Percentiles rank a stretch among this genome's conserved stretches.
These are phyloP conservation scores for Agrochola circellaris DNA, from an alignment of 2,888 invertebrate genomes.

Conservation along the genomic window DNA sequence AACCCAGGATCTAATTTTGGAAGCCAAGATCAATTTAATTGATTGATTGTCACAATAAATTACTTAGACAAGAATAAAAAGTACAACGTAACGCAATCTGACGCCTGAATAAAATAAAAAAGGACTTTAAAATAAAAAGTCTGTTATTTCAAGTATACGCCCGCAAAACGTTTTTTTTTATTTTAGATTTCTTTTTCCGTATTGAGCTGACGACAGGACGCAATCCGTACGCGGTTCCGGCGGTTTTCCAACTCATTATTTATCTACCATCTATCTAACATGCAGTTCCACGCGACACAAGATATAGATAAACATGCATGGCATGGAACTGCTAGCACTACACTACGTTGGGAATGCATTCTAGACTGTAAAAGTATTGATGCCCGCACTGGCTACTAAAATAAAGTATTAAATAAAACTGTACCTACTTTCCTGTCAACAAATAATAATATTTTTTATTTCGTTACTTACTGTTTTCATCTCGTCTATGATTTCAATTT, in stretches of 20 bases:
- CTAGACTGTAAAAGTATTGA: background rate
- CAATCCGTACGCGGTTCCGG: conserved; percentile 38
- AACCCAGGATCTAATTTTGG: background rate
- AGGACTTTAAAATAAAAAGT: background rate
- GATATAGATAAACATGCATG: background rate
- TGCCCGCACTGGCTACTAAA: background rate
- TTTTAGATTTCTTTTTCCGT: conserved; percentile 22
- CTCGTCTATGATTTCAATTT: background rate
- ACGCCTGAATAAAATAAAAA: background rate
- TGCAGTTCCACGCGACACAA: conserved; percentile 4
- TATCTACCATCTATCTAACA: conserved; percentile 29
- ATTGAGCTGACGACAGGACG: conserved; percentile 30
- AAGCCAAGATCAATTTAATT: background rate
- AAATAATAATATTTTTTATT: background rate
- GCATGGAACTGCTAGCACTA: background rate
- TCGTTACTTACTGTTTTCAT: background rate
- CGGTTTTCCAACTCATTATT: conserved; percentile 47
- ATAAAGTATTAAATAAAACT: background rate
- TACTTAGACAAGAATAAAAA: background rate
- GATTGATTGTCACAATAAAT: no score
- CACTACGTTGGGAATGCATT: background rate
- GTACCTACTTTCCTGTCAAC: background rate
- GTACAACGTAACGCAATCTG: background rate
- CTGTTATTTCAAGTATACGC: background rate
- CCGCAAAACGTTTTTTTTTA: background rate